Conservation (phyloP, 1,140 invertebrate genomes). For the Bicyclus anynana region DNA sequence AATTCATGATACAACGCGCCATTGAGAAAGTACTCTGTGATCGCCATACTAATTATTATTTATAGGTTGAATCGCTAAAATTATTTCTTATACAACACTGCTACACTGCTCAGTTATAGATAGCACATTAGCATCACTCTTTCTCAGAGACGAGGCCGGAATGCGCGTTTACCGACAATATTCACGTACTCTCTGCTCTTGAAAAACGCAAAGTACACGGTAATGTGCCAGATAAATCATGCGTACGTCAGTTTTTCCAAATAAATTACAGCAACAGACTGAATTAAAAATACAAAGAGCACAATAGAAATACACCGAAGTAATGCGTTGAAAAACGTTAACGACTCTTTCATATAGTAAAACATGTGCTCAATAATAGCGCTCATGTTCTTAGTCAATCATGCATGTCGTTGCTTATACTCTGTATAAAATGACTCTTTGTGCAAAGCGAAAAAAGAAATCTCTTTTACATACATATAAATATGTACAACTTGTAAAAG, state of each 20-base stretch:
- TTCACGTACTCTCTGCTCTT: neutral
- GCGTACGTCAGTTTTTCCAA: slow-evolving; percentile 16
- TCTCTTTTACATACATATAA: slow-evolving; percentile 1
- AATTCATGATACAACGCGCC: slow-evolving; percentile 67
- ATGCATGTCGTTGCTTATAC: slow-evolving; percentile 8
- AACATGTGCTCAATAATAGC: slow-evolving; percentile 26
- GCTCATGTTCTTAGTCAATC: neutral
- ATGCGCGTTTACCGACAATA: neutral
- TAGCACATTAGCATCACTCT: slow-evolving; percentile 5
- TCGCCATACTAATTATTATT: slow-evolving; percentile 69
- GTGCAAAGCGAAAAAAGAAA: neutral
- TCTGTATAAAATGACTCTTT: neutral
- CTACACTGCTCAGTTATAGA: neutral
- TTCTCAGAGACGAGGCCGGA: neutral
- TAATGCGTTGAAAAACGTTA: slow-evolving; percentile 8
- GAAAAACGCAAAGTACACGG: neutral
- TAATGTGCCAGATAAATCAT: neutral
- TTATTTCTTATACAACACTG: slow-evolving; percentile 36
- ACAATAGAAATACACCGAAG: slow-evolving; percentile 21
- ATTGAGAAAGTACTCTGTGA: slow-evolving; percentile 74
- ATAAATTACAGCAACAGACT: slow-evolving; percentile 19
- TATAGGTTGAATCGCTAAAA: slow-evolving; percentile 53
- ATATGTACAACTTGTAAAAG: slow-evolving; percentile 36
- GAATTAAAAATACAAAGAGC: slow-evolving; percentile 14
- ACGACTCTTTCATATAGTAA: slow-evolving; percentile 25